A percentile compares a stretch with the other conserved stretches of the same genome.
Conservation (phyloP, 1,140 invertebrate species). For the Araneus ventricosus region DNA sequence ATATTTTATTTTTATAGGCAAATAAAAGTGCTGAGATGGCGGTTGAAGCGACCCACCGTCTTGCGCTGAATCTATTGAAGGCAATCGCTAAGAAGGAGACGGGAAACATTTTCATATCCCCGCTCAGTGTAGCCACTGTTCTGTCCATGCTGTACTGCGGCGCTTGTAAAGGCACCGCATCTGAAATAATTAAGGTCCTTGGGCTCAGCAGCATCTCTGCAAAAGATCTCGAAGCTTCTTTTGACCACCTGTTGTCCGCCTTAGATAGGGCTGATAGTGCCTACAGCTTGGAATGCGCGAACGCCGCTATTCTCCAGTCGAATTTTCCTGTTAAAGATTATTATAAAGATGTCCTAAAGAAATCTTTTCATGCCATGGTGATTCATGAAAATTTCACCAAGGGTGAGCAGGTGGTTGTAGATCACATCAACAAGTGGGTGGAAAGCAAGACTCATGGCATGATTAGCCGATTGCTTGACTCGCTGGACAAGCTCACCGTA, state of each 20-base stretch:
- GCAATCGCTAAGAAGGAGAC: neutral
- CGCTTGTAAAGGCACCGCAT: conserved; percentile 76
- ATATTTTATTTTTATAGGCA: too few relatives aligned
- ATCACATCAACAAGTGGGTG: conserved; percentile 86
- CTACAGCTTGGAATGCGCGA: neutral
- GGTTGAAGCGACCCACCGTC: neutral
- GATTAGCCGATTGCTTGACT: conserved; percentile 82
- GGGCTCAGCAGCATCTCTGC: neutral
- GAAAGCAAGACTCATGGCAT: conserved; percentile 85
- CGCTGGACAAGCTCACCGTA: neutral
- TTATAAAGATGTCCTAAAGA: neutral
- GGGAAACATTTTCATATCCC: conserved; percentile 71
- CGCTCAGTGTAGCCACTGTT: conserved; percentile 77
- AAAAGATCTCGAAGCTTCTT: neutral
- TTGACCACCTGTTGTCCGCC: neutral
- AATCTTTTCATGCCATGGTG: conserved; percentile 19
- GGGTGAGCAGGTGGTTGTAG: conserved; percentile 79
- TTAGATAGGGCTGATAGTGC: neutral
- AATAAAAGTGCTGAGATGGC: neutral
- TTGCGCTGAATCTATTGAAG: neutral
- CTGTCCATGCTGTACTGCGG: conserved; percentile 77
- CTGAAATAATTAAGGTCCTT: conserved; percentile 68
- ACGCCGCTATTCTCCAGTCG: neutral
- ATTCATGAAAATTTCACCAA: neutral
- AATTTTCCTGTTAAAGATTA: neutral